Evolutionary conservation across 2,113 vertebrate species (phyloP).

Genomic region (Corydoras maculifer): DNA sequence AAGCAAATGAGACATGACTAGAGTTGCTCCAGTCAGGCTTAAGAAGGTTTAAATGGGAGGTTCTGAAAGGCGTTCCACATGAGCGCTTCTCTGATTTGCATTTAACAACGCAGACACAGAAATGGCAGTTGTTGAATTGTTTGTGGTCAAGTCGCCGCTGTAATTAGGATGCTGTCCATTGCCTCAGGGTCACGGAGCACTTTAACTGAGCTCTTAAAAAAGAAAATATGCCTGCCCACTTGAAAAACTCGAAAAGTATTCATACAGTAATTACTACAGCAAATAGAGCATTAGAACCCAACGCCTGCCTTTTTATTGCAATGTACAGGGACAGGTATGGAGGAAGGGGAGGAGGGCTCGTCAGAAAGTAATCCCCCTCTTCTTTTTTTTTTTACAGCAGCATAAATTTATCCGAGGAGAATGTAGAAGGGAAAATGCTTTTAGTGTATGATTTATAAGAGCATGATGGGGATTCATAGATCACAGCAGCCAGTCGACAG

Average conservation of each 20-base stretch:
- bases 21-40: constrained; percentile 8
- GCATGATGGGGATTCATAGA: constrained; percentile 75
- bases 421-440: constrained; percentile 71
- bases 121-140: constrained; percentile 41
- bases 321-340: no score
- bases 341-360: no score
- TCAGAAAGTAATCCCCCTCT: neutral
- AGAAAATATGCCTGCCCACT: neutral
- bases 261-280: no score
- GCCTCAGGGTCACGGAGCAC: constrained; percentile 35
- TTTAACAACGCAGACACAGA: constrained; percentile 45
- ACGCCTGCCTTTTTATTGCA: no score
- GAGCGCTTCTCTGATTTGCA: constrained; percentile 45
- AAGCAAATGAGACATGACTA: constrained; percentile 37
- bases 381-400: constrained; percentile 60
- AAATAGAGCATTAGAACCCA: no score
- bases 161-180: constrained; percentile 42
- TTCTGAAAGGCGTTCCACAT: constrained; percentile 49
- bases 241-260: no score
- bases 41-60: constrained; percentile 6
- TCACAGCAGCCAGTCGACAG: constrained; percentile 68
- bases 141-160: constrained; percentile 43
- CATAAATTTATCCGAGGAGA: constrained; percentile 70
- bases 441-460: constrained; percentile 75
- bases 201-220: constrained; percentile 7